Base-by-base conservation (phyloP, 2,888 invertebrate species). In the Aspidapion aeneum region DNA sequence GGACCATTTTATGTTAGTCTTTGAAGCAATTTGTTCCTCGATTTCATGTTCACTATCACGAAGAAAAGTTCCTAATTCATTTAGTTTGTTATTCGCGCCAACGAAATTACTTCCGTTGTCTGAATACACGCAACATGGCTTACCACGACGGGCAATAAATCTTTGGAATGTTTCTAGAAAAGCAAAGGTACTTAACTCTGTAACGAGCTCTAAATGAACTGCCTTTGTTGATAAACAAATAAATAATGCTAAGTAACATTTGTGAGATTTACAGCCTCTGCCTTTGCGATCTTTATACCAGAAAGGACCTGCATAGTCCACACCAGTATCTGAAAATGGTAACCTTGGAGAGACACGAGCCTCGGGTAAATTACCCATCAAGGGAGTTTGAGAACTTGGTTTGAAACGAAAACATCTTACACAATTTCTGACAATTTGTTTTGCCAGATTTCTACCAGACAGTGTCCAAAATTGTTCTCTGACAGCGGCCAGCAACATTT, bases 331-430 rank as follows among this genome's bases (percentile, higher is more conserved):
- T 12, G 3, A 3, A 35, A 35, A 35, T 7, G 35, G 3, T 35
- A 7, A 12, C 3, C 35, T 12, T 7, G 35, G 12, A 35, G 12
- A 7, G 5, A 35, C 3, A 7, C 35, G 35, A 35, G 3, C 12
- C 5, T 35, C 5, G 35, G 35, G 35, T 35, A 35, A 35, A 35
- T 35, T 18, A 3, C 56, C 56, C 56, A 56, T 56, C n/a, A 19
- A 7, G 9, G 18, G 21, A 3, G 3, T 19, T n/a, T 7, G 5
- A 3, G 7, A 5, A 7, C 21, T 3, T 12, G 56, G 56, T 7
- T 56, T 56, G n/a, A 20, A 18, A n/a, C 21, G 18, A 20, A 56
- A 56, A 56, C 56, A 56, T 19, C n/a, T 56, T 18, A 56, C 2
- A 18, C 56, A 56, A 3, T 56, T 20, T 56, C 56, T 56, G 2